Evolutionary conservation across 2,113 vertebrate genomes (phyloP).

Genomic region (Ranitomeya imitator): DNA sequence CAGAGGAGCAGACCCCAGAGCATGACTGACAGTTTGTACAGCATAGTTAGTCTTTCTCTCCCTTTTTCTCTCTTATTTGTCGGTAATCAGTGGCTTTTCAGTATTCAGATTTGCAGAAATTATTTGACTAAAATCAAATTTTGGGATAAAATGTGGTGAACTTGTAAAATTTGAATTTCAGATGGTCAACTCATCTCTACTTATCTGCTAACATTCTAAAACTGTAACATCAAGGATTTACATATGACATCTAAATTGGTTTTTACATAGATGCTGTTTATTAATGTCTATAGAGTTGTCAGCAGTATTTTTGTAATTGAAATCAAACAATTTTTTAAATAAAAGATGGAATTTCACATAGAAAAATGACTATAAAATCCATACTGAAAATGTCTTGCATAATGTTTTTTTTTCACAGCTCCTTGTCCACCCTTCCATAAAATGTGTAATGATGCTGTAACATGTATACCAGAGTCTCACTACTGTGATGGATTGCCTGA

Average conservation of each 20-base stretch:
- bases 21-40: no score
- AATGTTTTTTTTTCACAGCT: constrained; percentile 45
- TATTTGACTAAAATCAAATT: no score
- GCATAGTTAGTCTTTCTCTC: no score
- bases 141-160: no score
- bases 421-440: constrained; percentile 65
- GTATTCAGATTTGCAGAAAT: no score
- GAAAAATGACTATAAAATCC: background rate
- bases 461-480: constrained; percentile 64
- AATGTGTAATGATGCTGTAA: constrained; percentile 67
- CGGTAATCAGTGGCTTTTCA: no score
- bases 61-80: no score
- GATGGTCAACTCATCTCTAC: no score
- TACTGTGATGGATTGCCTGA: constrained; percentile 77
- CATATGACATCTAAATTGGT: background rate
- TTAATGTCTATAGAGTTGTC: background rate
- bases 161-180: no score
- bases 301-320: background rate
- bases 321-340: background rate
- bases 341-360: background rate
- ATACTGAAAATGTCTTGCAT: constrained; percentile 8
- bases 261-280: background rate
- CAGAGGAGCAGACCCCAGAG: no score
- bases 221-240: no score
- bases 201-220: no score